These are phyloP conservation scores for Ataeniobius toweri DNA, from an alignment of 2,797 vertebrate species.

Conservation along the genomic window DNA sequence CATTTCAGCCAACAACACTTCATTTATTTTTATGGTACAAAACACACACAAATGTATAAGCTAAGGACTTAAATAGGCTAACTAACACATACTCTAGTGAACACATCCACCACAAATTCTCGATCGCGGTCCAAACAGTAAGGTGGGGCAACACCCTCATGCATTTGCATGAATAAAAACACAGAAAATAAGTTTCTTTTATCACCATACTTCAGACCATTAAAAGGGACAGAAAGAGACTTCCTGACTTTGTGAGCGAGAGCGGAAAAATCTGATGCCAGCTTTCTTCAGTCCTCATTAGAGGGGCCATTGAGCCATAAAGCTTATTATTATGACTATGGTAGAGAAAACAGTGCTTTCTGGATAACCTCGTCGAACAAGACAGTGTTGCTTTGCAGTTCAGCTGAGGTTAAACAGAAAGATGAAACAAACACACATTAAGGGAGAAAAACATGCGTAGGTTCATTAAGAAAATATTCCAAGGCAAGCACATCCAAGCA, in stretches of 20 bases:
- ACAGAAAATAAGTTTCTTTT: slow-evolving; percentile 21
- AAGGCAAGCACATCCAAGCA: not conserved
- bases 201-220: slow-evolving; percentile 42
- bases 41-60: slow-evolving; percentile 19
- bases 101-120: slow-evolving; percentile 7
- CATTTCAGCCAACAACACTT: slow-evolving; percentile 69
- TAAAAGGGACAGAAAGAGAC: slow-evolving; percentile 29
- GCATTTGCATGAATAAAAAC: slow-evolving; percentile 2
- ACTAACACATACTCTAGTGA: slow-evolving; percentile 10
- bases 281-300: slow-evolving; percentile 73
- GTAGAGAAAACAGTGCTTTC: slow-evolving; percentile 62
- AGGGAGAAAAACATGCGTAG: slow-evolving; percentile 16
- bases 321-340: slow-evolving; percentile 73
- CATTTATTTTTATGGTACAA: slow-evolving; percentile 41
- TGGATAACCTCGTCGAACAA: slow-evolving; percentile 62
- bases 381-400: slow-evolving; percentile 58
- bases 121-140: slow-evolving; percentile 19
- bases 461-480: slow-evolving; percentile 6
- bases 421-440: slow-evolving; percentile 59
- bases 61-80: slow-evolving; percentile 9
- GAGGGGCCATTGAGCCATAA: slow-evolving; percentile 72
- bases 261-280: slow-evolving; percentile 48
- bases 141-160: slow-evolving; percentile 14
- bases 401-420: slow-evolving; percentile 60
- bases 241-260: slow-evolving; percentile 50